Evolutionary conservation across 2,113 vertebrate genomes (phyloP).

Genomic region (Trematocara stigmaticum): DNA sequence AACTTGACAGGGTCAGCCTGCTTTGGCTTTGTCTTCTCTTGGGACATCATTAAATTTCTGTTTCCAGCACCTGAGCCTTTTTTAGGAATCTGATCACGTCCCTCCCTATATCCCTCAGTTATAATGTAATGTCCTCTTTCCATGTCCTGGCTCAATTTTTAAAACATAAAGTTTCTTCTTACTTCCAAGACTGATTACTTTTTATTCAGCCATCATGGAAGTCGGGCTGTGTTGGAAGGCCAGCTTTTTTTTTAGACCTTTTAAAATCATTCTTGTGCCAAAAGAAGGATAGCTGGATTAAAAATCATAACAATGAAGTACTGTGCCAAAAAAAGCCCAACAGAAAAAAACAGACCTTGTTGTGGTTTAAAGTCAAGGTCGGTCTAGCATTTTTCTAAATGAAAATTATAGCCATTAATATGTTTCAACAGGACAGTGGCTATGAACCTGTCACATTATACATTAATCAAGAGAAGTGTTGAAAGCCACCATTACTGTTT

Average conservation of each 20-base stretch:
- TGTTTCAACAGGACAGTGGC: neutral
- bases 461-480: neutral
- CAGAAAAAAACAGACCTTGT: neutral
- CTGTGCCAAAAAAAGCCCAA: constrained; percentile 1
- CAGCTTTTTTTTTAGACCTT: neutral
- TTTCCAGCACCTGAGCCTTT: constrained; percentile 56
- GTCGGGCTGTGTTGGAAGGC: constrained; percentile 1
- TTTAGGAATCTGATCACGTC: constrained; percentile 58
- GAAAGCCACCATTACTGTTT: neutral
- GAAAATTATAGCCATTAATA: neutral
- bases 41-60: constrained; percentile 69
- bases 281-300: neutral
- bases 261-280: neutral
- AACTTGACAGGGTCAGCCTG: constrained; percentile 59
- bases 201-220: constrained; percentile 16
- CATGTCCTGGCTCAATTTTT: constrained; percentile 34
- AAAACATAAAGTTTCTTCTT: constrained; percentile 37
- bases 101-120: constrained; percentile 21
- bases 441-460: neutral
- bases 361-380: neutral
- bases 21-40: constrained; percentile 53
- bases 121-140: constrained; percentile 49
- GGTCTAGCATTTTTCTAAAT: neutral
- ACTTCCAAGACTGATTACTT: constrained; percentile 21
- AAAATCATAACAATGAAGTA: neutral